Evolutionary conservation across 2,888 invertebrate species (phyloP), one percentile per base, ranked within the genome.

Genomic region (Polia nebulosa): DNA sequence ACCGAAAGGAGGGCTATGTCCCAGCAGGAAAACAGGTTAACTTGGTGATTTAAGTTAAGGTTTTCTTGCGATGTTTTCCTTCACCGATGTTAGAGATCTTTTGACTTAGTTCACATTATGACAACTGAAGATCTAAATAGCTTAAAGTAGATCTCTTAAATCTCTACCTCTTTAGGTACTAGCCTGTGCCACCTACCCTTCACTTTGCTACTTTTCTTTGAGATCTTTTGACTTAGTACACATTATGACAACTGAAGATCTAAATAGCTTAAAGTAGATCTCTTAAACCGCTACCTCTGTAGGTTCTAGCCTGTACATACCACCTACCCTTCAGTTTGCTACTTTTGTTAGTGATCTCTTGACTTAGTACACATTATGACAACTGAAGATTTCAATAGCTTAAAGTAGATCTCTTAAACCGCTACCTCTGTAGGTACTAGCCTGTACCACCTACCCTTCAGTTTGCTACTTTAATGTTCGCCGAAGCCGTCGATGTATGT

Each of bases 361-460:
- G 6, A 77, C 53, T 65, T 66, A 49, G 27, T 49, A 63, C 47
- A 63, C 29, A 25, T 47, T 47, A 51, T 29, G 44, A n/a, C 3
- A 8, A 85, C 88, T 83, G 66, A 72, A 77, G 80, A 85, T 86
- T 85, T 88, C 88, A 90, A 90, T 88, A 85, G 88, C 86, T 78
- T 85, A 68, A 77, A 81, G 81, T 72, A 78, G 74, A 78, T 81
- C 78, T 87, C 77, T 86, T 86, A 86, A 84, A 89, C 86, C 81
- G 86, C 81, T 58, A 55, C 61, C 57, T 72, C 80, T 83, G 85
- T n/a, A n/a, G n/a, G n/a, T 81, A 86, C 85, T 87, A 39, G 39
- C n/a, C 81, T 22, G 45, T 45, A 13, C 13, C 82, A 83, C 75
- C 81, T 75, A 71, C 72, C 76, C 52, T 68, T 73, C 65, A 84